Base-by-base conservation (phyloP, 2,797 vertebrate species). In the Hoplostethus mediterraneus region DNA sequence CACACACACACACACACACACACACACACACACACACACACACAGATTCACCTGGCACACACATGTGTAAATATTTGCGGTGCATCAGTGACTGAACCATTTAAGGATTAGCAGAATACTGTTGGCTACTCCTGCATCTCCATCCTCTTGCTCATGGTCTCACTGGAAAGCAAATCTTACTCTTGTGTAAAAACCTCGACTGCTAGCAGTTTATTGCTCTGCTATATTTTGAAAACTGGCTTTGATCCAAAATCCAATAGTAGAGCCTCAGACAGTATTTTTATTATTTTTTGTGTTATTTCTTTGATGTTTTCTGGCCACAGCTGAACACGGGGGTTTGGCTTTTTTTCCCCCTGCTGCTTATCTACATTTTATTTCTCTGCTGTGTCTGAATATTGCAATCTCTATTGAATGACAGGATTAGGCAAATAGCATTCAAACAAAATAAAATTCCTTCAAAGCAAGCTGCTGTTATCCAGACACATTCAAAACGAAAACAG, bases 281-380 rank as follows among this genome's bases (percentile, higher is more conserved):
- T 55, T 21, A 21, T 21, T 21, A 33, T 69, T 55, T 63, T 75
- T 8, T 33, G 63, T 71, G 14, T 10, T 25, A 10, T 30, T 12
- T 58, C 74, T 73, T 82, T 80, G 80, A 86, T 40, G 52, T 73
- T 73, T 75, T 63, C 25, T 40, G 56, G 31, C 51, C 14, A 69
- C 63, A 51, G 62, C 54, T n/a, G 25, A 62, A 62, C 42, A 48
- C 7, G 21, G 53, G 17, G 11, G 31, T 56, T 33, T 56, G 31
- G 1, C 9, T 21, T 17, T 38, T 38, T 58, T 21, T 21, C 21
- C 21, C 21, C 21, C 13, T 4, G 13, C 36, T 58, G n/a, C 11
- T 30, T n/a, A 38, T 17, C 44, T 0, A 14, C 48, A 21, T 36
- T 6, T 44, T 49, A 48, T 57, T 56, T 66, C 17, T 71, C 17